A percentile compares a stretch with the other conserved stretches of the same genome.
These are phyloP conservation scores for Pseudopodoces humilis DNA, from an alignment of 2,113 vertebrate genomes.

Conservation along the genomic window DNA sequence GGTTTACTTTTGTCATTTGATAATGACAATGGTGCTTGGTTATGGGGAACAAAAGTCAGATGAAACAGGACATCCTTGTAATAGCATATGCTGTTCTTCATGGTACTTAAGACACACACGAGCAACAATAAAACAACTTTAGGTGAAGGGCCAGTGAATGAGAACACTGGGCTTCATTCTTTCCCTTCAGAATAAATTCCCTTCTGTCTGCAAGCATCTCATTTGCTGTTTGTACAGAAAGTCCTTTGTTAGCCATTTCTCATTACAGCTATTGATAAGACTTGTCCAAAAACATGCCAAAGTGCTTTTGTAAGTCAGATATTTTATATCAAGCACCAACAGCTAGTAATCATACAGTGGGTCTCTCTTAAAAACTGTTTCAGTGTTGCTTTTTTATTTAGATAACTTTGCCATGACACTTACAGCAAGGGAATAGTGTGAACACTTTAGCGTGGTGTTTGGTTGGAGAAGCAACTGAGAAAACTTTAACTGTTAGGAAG, in stretches of 20 bases:
- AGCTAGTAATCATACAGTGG: slow-evolving; percentile 41
- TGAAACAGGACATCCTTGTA: slow-evolving; percentile 65
- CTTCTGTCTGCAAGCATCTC: slow-evolving; percentile 64
- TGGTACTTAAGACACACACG: slow-evolving; percentile 61
- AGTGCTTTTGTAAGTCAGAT: slow-evolving; percentile 63
- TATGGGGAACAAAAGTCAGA: slow-evolving; percentile 60
- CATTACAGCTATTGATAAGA: slow-evolving; percentile 62
- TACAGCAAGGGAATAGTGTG: slow-evolving; percentile 17
- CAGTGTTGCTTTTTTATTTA: slow-evolving; percentile 48
- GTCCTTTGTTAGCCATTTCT: slow-evolving; percentile 56
- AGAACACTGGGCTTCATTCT: slow-evolving; percentile 63
- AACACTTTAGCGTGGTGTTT: slow-evolving; percentile 3
- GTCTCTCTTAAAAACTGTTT: slow-evolving; percentile 52
- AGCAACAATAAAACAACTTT: slow-evolving; percentile 68
- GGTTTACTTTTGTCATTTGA: slow-evolving; percentile 61
- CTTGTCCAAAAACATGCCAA: slow-evolving; percentile 64
- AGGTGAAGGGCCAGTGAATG: slow-evolving; percentile 61
- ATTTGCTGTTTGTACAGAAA: slow-evolving; percentile 54
- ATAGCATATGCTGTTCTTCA: slow-evolving; percentile 59
- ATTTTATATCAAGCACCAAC: slow-evolving; percentile 50
- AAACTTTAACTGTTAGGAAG: neutral
- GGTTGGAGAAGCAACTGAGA: neutral
- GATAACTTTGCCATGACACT: neutral
- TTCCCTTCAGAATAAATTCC: slow-evolving; percentile 69
- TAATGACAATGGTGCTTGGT: slow-evolving; percentile 38